Evolutionary conservation across 2,797 vertebrate genomes (phyloP).

Genomic region (Balearica regulorum): DNA sequence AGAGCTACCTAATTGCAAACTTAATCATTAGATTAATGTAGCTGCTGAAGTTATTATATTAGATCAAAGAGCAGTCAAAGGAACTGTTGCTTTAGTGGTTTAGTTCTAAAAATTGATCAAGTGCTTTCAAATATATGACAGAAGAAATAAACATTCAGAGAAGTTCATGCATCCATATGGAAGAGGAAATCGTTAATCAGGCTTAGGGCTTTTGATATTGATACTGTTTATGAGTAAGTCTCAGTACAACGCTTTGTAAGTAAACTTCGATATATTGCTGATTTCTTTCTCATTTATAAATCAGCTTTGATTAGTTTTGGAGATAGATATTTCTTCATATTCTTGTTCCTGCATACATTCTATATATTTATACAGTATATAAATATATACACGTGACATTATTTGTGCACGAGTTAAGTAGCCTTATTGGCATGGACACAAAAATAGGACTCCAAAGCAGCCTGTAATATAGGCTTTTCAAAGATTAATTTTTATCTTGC

Average conservation of each 20-base stretch:
- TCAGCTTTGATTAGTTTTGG: background rate
- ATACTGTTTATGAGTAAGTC: background rate
- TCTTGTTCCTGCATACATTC: background rate
- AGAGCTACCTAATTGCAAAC: background rate
- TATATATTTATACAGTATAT: background rate
- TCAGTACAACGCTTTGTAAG: background rate
- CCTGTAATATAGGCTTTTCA: background rate
- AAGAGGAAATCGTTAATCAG: slow-evolving; percentile 20
- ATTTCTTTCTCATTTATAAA: background rate
- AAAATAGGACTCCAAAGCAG: background rate
- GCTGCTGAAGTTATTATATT: slow-evolving; percentile 22
- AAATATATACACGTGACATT: background rate
- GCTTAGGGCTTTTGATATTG: background rate
- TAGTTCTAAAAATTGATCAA: slow-evolving; percentile 29
- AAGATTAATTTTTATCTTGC: background rate
- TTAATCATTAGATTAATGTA: slow-evolving; percentile 37
- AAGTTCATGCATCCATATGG: background rate
- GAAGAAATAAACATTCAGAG: slow-evolving; percentile 7
- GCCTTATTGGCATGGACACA: background rate
- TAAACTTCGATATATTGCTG: background rate
- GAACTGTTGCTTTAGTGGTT: slow-evolving; percentile 31
- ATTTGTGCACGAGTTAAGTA: background rate
- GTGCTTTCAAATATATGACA: slow-evolving; percentile 40
- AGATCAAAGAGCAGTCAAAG: slow-evolving; percentile 49
- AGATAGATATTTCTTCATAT: background rate